A percentile compares a stretch with the other conserved stretches of the same genome.
phyloP scores from a whole-genome alignment of 2,888 invertebrate genomes.

The Maniola hyperantus region DNA sequence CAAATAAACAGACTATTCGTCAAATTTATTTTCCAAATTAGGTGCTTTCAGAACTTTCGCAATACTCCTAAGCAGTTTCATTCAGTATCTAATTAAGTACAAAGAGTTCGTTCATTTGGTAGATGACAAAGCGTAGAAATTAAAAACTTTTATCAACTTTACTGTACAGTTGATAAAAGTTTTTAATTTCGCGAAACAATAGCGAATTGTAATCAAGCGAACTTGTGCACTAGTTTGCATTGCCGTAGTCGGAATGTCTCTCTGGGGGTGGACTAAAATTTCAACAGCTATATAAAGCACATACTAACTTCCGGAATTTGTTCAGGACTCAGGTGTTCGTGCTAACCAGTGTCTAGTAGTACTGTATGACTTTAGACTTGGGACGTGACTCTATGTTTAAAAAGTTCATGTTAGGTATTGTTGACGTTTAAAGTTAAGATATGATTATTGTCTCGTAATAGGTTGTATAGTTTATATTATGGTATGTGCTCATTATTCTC shows the following conservation, averaged over 20 bases:
- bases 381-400: too few species aligned
- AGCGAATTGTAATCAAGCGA: slow-evolving; percentile 39
- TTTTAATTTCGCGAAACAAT: slow-evolving; percentile 39
- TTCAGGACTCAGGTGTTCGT: slow-evolving; percentile 27
- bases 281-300: slow-evolving; percentile 32
- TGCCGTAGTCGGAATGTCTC: slow-evolving; percentile 39
- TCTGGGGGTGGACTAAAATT: slow-evolving; percentile 32
- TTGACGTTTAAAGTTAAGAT: background rate
- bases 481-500: too few species aligned
- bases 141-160: too few species aligned
- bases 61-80: slow-evolving; percentile 26
- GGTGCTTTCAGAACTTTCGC: slow-evolving; percentile 32
- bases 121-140: slow-evolving; percentile 29
- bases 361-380: slow-evolving; percentile 1
- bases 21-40: slow-evolving; percentile 22
- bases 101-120: slow-evolving; percentile 25
- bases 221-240: slow-evolving; percentile 40
- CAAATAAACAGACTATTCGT: slow-evolving; percentile 3
- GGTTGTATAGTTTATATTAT: too few species aligned
- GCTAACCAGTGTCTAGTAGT: background rate
- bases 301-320: slow-evolving; percentile 27
- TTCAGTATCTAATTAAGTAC: slow-evolving; percentile 25
- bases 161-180: slow-evolving; percentile 34
- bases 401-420: too few species aligned
- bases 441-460: too few species aligned